These are phyloP conservation scores for Pyrrhosoma nymphula DNA, from an alignment of 2,888 invertebrate genomes.

Conservation along the genomic window DNA sequence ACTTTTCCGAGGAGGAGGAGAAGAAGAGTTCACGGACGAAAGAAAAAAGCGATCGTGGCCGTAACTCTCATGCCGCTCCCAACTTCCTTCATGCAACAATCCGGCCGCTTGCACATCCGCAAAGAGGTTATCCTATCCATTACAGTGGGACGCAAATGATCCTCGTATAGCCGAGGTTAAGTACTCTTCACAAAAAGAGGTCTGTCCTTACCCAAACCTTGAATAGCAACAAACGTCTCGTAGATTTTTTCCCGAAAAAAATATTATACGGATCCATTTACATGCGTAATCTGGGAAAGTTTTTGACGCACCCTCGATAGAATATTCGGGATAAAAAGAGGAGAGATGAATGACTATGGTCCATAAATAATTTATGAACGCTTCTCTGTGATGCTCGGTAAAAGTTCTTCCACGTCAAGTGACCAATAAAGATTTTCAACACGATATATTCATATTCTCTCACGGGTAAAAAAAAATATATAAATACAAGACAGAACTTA, in stretches of 20 bases:
- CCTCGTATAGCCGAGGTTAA: background rate
- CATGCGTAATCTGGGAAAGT: background rate
- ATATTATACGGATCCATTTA: background rate
- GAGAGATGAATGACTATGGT: too few relatives aligned
- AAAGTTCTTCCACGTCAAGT: too few relatives aligned
- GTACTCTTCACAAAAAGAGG: too few relatives aligned
- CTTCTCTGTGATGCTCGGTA: too few relatives aligned
- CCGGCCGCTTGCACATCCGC: too few relatives aligned
- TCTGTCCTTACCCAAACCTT: background rate
- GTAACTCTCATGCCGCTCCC: too few relatives aligned
- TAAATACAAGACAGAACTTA: slow-evolving; percentile 4
- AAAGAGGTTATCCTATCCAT: background rate
- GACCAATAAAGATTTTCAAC: too few relatives aligned
- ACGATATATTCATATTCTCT: too few relatives aligned
- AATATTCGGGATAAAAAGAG: background rate
- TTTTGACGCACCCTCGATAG: background rate
- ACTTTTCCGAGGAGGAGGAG: background rate
- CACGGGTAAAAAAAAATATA: too few relatives aligned
- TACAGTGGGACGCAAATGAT: background rate
- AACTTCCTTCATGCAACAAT: background rate
- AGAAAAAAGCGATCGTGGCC: background rate
- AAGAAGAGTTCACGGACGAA: background rate
- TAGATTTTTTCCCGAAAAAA: background rate
- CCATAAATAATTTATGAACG: too few relatives aligned
- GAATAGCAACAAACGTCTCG: background rate